Evolutionary conservation across 2,888 invertebrate genomes (phyloP).

Genomic region (Nipponacmea schrenckii): DNA sequence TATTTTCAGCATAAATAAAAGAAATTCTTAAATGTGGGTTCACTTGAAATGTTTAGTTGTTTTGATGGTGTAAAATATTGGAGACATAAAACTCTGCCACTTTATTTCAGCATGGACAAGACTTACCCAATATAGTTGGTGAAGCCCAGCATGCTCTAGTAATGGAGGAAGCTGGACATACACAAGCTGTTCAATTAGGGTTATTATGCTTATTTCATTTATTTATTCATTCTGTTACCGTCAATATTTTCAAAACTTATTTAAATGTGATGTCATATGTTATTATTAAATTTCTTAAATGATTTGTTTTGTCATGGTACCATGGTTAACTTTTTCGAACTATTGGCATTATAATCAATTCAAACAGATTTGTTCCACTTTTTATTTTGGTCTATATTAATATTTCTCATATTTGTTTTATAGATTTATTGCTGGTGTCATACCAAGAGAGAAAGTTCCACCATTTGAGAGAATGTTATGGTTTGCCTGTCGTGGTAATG

Average conservation of each 20-base stretch:
- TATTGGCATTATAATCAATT: too few species aligned
- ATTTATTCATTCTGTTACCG: neutral
- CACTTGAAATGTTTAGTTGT: too few species aligned
- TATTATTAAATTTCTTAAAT: too few species aligned
- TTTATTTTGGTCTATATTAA: neutral
- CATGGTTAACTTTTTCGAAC: too few species aligned
- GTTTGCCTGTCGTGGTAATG: conserved; percentile 93
- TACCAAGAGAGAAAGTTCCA: conserved; percentile 91
- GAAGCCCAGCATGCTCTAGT: conserved; percentile 49
- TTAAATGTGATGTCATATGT: too few species aligned
- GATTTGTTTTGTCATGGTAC: too few species aligned
- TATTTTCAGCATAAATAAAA: neutral
- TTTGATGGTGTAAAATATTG: too few species aligned
- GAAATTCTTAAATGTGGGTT: too few species aligned
- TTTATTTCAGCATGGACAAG: conserved; percentile 42
- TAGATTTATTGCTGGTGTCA: conserved; percentile 97
- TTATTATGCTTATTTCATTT: neutral
- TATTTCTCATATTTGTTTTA: neutral
- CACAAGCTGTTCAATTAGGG: conserved; percentile 59
- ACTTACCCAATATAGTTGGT: conserved; percentile 47
- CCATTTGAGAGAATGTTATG: conserved; percentile 98
- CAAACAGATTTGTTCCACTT: too few species aligned
- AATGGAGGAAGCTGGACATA: conserved; percentile 70
- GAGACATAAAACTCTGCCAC: neutral
- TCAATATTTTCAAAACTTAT: neutral